These are phyloP conservation scores for Neolamprologus caudopunctatus DNA, from an alignment of 2,113 vertebrate genomes.

Conservation along the genomic window DNA sequence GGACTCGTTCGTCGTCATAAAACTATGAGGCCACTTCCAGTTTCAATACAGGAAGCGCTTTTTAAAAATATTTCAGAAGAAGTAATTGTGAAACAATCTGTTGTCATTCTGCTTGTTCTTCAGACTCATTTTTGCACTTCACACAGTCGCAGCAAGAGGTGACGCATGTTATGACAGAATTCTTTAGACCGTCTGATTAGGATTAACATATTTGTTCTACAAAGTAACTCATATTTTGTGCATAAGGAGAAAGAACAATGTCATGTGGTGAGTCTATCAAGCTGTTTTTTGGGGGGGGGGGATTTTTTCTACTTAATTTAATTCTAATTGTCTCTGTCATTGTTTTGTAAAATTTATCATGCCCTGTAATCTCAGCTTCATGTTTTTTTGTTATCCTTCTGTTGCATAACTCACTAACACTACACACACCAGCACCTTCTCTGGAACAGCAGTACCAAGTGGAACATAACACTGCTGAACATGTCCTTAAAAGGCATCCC, in stretches of 20 bases:
- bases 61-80: not conserved
- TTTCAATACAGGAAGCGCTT: conserved; percentile 7
- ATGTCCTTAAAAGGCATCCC: conserved; percentile 73
- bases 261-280: not conserved
- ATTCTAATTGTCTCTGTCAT: not conserved
- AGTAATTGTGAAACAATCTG: conserved; percentile 23
- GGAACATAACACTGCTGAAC: conserved; percentile 46
- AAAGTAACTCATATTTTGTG: not conserved
- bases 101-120: not conserved
- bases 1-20: not conserved
- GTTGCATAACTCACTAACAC: not conserved
- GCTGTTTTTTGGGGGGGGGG: not conserved
- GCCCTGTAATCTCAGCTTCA: not conserved
- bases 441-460: conserved; percentile 38
- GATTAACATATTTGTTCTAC: not conserved
- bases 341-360: not conserved
- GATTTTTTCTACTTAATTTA: accelerated
- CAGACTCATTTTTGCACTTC: not conserved
- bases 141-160: not conserved
- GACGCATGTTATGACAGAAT: not conserved
- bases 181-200: not conserved
- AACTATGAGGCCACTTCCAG: not conserved
- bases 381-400: not conserved
- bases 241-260: not conserved
- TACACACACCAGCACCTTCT: not conserved